Base-by-base conservation (phyloP, 2,113 vertebrate species). In the Malurus cyaneus region DNA sequence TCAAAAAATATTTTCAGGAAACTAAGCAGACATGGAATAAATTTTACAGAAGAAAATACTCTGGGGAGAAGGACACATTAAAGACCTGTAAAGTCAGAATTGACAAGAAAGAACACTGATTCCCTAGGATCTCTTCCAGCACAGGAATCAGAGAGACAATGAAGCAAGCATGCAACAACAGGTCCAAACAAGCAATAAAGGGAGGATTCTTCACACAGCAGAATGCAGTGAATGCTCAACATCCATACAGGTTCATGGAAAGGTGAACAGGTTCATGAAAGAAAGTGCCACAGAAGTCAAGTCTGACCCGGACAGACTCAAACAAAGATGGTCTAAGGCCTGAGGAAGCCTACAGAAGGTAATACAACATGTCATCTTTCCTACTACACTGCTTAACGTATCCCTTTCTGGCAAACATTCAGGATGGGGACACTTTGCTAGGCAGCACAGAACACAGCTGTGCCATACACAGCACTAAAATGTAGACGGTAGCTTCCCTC, bases 301-400 rank as follows among this genome's bases (percentile, higher is more conserved):
- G 8, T 20, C 28, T 64, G 20, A 65, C n/a, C 34, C 49, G 3
- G 21, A 73, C 50, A 67, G 24, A 76, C 16, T 47, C 24, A 57
- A 61, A 60, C 12, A 74, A 32, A 62, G 77, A 49, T 14, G 6
- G 8, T 0, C 44, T 26, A 80, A 83, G 50, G 29, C 18, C 57
- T 76, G 50, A 70, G 46, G 25, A 69, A 83, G 13, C 11, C 69
- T 65, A 36, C n/a, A 73, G 20, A 42, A 59, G 36, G 11, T 74
- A 80, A 72, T 24, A 29, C 1, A n/a, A 2, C 1, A 4, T 25
- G 24, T 42, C 13, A 39, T 34, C 31, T 69, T 82, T 65, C 44
- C 36, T n/a, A 24, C 2, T 2, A 34, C 6, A 42, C 14, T 88
- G 31, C 8, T 67, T 53, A 44, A 57, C 0, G 0, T 14, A 49